A percentile compares a stretch with the other conserved stretches of the same genome.
phyloP scores from a whole-genome alignment of 1,140 invertebrate genomes.

The Trigoniulus corallinus region DNA sequence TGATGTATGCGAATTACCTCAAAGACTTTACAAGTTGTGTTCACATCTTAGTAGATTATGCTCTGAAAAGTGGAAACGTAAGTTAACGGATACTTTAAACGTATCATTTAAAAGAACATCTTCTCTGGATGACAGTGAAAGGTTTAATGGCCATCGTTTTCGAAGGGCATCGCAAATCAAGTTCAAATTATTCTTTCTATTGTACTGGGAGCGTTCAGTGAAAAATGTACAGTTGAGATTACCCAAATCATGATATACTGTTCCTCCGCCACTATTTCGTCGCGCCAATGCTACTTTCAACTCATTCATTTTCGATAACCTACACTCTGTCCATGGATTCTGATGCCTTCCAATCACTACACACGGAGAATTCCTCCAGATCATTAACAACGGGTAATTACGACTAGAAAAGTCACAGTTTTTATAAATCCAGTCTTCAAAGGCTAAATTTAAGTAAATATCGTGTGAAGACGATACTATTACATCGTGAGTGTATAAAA shows the following conservation, averaged over 20 bases:
- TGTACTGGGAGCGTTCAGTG: conserved; percentile 53
- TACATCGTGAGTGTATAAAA: too few species aligned
- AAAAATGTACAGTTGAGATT: conserved; percentile 89
- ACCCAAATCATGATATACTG: conserved; percentile 87
- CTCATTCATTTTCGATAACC: conserved; percentile 41
- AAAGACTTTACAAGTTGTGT: too few species aligned
- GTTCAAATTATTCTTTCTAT: conserved; percentile 66
- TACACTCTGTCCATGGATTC: conserved; percentile 87
- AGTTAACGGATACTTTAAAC: conserved; percentile 47
- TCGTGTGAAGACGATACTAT: conserved; percentile 65
- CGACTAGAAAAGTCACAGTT: conserved; percentile 51
- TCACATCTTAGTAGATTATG: too few species aligned
- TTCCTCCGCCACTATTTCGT: conserved; percentile 87
- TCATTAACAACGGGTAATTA: conserved; percentile 60
- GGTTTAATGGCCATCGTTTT: conserved; percentile 55
- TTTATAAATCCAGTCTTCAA: conserved; percentile 87
- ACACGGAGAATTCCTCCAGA: conserved; percentile 83
- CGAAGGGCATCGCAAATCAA: conserved; percentile 61
- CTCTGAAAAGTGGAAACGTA: too few species aligned
- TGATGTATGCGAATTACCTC: too few species aligned
- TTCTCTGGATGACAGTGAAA: conserved; percentile 54
- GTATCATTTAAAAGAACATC: conserved; percentile 63
- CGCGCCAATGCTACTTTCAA: conserved; percentile 54
- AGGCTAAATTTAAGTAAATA: conserved; percentile 75
- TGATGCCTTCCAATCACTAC: conserved; percentile 93